Conservation (phyloP, 1,140 invertebrate species). For the Alviniconcha marisindica region DNA sequence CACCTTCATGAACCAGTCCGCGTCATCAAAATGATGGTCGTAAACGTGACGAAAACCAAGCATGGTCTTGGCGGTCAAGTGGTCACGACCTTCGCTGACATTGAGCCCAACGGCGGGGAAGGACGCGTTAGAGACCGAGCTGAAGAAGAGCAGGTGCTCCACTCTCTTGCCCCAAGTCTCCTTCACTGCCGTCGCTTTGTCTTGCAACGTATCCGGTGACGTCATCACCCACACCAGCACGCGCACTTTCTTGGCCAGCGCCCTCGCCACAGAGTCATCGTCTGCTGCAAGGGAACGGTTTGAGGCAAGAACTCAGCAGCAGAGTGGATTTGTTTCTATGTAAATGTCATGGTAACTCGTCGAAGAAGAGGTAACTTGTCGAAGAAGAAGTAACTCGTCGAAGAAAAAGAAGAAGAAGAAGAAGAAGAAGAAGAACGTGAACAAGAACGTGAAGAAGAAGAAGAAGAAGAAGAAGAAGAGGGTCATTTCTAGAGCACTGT, state of each 20-base stretch:
- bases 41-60: conserved; percentile 85
- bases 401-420: no score
- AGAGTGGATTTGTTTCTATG: no score
- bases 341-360: no score
- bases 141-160: conserved; percentile 80
- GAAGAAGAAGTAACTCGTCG: no score
- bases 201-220: conserved; percentile 90
- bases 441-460: no score
- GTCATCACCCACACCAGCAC: conserved; percentile 98
- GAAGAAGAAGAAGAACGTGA: no score
- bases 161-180: conserved; percentile 97
- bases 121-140: conserved; percentile 57
- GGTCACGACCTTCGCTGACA: conserved; percentile 57
- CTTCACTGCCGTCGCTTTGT: conserved; percentile 93
- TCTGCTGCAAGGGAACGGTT: no score
- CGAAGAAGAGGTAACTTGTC: no score
- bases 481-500: no score
- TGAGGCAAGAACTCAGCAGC: no score
- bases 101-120: conserved; percentile 65
- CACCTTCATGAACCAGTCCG: conserved; percentile 72
- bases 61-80: conserved; percentile 64
- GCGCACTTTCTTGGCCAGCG: conserved; percentile 81
- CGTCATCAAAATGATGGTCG: conserved; percentile 70
- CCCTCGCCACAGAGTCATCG: conserved; percentile 81
- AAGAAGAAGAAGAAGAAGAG: no score